Evolutionary conservation across 35 echinoderm and acorn worm species (phyloP).

Genomic region (Lytechinus variegatus): DNA sequence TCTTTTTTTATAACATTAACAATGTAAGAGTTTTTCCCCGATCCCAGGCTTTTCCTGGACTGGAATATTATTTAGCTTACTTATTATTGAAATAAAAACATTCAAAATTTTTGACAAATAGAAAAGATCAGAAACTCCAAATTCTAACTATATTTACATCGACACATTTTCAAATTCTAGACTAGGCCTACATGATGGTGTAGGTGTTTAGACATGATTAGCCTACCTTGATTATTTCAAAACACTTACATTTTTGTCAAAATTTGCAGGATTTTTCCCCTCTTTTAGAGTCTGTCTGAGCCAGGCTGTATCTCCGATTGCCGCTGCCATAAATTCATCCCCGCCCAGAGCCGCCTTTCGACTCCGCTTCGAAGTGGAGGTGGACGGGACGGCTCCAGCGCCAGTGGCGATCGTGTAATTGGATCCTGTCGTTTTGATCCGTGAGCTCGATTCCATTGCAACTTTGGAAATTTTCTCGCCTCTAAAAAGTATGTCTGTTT

Average conservation of each 20-base stretch:
- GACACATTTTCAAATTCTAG: too few species aligned
- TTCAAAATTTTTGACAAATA: too few species aligned
- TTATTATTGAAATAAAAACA: too few species aligned
- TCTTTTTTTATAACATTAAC: too few species aligned
- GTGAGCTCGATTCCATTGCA: neutral
- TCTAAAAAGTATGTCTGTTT: neutral
- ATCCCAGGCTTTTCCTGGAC: too few species aligned
- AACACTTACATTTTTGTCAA: constrained; percentile 88
- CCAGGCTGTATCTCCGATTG: constrained; percentile 99
- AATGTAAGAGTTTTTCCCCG: too few species aligned
- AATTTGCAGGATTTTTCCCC: constrained; percentile 81
- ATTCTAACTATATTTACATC: too few species aligned
- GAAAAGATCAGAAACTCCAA: too few species aligned
- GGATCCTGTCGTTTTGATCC: neutral
- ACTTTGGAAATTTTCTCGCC: neutral
- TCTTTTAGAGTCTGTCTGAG: constrained; percentile 87
- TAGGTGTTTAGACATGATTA: too few species aligned
- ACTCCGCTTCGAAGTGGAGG: constrained; percentile 26
- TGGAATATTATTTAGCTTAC: too few species aligned
- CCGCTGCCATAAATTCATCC: constrained; percentile 98
- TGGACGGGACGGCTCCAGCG: neutral
- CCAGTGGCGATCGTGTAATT: neutral
- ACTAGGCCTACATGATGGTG: too few species aligned
- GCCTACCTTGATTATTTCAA: neutral
- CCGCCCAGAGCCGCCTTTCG: neutral